phyloP scores from a whole-genome alignment of 2,113 vertebrate species.

The Cygnus atratus region DNA sequence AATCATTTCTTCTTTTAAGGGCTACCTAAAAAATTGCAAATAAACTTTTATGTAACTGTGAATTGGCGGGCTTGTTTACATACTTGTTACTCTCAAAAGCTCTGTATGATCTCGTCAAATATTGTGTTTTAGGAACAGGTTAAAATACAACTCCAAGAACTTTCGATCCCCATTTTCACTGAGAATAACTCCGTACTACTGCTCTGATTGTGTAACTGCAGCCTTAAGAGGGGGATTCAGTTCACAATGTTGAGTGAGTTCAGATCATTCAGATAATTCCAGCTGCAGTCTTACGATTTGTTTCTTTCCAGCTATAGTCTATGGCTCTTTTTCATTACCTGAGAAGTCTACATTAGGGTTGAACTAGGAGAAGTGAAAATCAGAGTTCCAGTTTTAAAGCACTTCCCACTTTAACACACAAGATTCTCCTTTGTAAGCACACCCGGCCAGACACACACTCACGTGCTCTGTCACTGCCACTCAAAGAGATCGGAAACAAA shows the following conservation, averaged over 20 bases:
- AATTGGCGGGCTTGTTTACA: neutral
- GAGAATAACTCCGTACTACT: neutral
- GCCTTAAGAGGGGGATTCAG: neutral
- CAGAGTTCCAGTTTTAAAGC: neutral
- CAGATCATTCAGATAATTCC: neutral
- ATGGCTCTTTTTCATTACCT: neutral
- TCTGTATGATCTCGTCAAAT: neutral
- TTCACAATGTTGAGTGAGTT: fast-evolving
- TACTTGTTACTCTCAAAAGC: neutral
- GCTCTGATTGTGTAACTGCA: neutral
- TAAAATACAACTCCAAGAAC: neutral
- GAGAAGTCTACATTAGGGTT: fast-evolving
- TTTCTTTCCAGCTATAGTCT: neutral
- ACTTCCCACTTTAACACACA: neutral
- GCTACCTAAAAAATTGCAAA: neutral
- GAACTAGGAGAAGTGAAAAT: neutral
- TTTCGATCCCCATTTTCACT: neutral
- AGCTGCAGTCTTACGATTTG: neutral
- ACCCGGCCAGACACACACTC: neutral
- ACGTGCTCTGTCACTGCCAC: neutral
- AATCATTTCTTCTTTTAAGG: neutral
- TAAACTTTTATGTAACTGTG: neutral
- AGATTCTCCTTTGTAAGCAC: neutral
- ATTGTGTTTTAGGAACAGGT: neutral
- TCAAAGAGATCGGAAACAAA: neutral